phyloP scores from a whole-genome alignment of 2,888 invertebrate genomes.

The Hydroisotoma schaefferi region DNA sequence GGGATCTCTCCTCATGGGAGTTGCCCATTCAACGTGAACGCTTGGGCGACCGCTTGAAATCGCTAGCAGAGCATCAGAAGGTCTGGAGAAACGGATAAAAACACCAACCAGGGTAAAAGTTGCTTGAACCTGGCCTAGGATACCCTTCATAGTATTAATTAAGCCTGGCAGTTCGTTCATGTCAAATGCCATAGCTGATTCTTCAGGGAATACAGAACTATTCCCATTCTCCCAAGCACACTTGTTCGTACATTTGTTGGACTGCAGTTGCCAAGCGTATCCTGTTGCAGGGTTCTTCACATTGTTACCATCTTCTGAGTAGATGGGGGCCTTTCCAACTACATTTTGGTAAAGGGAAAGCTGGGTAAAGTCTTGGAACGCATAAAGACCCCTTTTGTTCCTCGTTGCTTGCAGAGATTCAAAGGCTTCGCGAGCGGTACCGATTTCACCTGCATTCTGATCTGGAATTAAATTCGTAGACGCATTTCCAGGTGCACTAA shows the following conservation, averaged over 20 bases:
- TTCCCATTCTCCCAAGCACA: conserved; percentile 22
- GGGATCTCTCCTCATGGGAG: conserved; percentile 19
- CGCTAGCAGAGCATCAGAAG: conserved; percentile 15
- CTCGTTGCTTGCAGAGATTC: conserved; percentile 9
- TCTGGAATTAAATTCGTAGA: conserved; percentile 13
- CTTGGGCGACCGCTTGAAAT: conserved; percentile 9
- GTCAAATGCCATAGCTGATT: conserved; percentile 19
- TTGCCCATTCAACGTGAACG: conserved; percentile 17
- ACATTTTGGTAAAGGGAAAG: conserved; percentile 18
- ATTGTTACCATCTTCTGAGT: conserved; percentile 13
- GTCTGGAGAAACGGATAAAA: conserved; percentile 15
- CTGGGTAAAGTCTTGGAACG: conserved; percentile 15
- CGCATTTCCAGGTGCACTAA: conserved; percentile 10
- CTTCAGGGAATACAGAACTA: conserved; percentile 14
- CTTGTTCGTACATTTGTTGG: conserved; percentile 10
- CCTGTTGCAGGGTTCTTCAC: conserved; percentile 25
- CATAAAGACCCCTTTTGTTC: conserved; percentile 10
- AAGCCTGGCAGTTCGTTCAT: conserved; percentile 6
- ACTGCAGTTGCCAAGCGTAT: conserved; percentile 10
- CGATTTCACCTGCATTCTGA: neutral
- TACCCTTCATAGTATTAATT: conserved; percentile 4
- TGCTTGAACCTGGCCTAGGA: conserved; percentile 7
- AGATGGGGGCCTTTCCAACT: conserved; percentile 19
- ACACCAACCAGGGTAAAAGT: conserved; percentile 18
- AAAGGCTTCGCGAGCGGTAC: neutral